phyloP scores from a whole-genome alignment of 2,888 invertebrate species.

The Lasioglossum villosulum region DNA sequence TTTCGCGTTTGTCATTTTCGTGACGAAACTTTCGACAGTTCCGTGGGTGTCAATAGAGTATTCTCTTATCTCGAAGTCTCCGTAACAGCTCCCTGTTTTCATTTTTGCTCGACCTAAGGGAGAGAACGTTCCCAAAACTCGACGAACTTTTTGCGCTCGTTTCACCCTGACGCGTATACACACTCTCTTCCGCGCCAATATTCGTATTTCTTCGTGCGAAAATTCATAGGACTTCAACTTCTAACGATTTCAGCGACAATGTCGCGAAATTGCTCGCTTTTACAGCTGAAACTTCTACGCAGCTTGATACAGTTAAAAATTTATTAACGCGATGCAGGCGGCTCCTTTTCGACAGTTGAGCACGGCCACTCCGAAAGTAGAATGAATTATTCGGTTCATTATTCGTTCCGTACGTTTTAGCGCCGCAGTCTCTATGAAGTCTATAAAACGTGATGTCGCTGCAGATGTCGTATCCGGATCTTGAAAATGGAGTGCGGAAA shows the following conservation, averaged over 20 bases:
- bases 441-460: slow-evolving; percentile 5
- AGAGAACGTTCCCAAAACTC: slow-evolving; percentile 22
- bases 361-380: not conserved
- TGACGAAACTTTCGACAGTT: slow-evolving; percentile 55
- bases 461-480: not conserved
- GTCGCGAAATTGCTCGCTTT: slow-evolving; percentile 11
- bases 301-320: not conserved
- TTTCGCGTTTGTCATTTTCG: not conserved
- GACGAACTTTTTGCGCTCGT: slow-evolving; percentile 39
- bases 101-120: not conserved
- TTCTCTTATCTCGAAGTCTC: slow-evolving; percentile 11
- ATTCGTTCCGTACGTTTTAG: not conserved
- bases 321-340: slow-evolving; percentile 15
- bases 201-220: slow-evolving; percentile 28
- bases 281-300: slow-evolving; percentile 32
- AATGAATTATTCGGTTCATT: slow-evolving; percentile 6
- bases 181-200: slow-evolving; percentile 1
- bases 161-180: not conserved
- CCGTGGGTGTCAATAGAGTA: slow-evolving; percentile 6
- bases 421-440: not conserved
- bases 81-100: slow-evolving; percentile 13
- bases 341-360: not conserved
- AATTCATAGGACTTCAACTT: slow-evolving; percentile 45
- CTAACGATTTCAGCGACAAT: slow-evolving; percentile 32
- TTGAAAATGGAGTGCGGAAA: not conserved